Evolutionary conservation across 2,888 invertebrate species (phyloP).

Genomic region (Apotomis capreana): DNA sequence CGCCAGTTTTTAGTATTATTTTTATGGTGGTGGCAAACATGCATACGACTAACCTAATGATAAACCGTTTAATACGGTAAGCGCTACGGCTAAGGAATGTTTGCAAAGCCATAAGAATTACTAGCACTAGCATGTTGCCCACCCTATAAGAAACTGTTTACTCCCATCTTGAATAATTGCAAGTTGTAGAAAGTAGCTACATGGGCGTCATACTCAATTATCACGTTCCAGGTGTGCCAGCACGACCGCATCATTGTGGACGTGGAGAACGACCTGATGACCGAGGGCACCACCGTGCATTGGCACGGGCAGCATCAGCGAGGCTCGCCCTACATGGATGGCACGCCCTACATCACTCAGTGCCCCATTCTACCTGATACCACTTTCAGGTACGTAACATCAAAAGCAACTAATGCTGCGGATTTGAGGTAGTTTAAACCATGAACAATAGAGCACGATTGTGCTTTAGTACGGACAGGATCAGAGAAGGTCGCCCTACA

Average conservation of each 20-base stretch:
- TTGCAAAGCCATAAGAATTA: no score
- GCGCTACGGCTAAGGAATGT: no score
- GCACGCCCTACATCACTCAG: slow-evolving; percentile 93
- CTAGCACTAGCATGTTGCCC: no score
- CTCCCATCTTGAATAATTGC: no score
- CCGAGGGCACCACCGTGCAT: slow-evolving; percentile 93
- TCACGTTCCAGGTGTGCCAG: slow-evolving; percentile 87
- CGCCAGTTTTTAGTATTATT: no score
- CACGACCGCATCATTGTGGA: slow-evolving; percentile 93
- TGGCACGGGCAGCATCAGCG: slow-evolving; percentile 96
- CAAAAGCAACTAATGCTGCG: background rate
- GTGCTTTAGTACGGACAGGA: slow-evolving; percentile 97
- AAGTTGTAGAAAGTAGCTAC: no score
- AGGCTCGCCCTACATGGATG: slow-evolving; percentile 93
- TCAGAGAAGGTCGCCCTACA: slow-evolving; percentile 89
- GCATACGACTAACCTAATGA: no score
- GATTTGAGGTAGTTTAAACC: background rate
- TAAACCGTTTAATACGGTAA: no score
- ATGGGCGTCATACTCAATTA: no score
- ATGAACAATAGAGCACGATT: slow-evolving; percentile 88
- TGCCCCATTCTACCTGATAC: slow-evolving; percentile 91
- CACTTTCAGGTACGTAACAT: slow-evolving; percentile 81
- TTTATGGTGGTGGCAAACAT: no score
- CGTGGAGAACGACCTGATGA: slow-evolving; percentile 89
- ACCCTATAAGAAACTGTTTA: no score